Conservation (phyloP, 2,797 vertebrate genomes). For the Cirrhinus mrigala region DNA sequence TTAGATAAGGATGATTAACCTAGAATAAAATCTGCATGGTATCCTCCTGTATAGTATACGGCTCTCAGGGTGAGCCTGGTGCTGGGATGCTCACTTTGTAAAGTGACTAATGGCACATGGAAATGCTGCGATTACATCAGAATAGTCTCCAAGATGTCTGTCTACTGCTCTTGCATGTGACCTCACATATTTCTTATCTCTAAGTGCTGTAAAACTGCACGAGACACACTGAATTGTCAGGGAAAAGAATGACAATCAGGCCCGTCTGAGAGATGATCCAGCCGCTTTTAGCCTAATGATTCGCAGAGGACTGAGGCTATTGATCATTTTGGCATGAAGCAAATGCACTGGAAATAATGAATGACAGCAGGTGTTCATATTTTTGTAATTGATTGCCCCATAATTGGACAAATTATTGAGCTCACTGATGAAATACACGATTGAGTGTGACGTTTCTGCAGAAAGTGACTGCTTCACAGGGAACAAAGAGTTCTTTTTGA, state of each 20-base stretch:
- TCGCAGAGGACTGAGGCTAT: conserved; percentile 60
- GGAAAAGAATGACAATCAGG: conserved; percentile 49
- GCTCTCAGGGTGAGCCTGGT: conserved; percentile 25
- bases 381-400: conserved; percentile 75
- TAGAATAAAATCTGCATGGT: conserved; percentile 51
- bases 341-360: conserved; percentile 69
- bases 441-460: conserved; percentile 62
- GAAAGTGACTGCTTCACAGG: conserved; percentile 67
- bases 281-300: conserved; percentile 64
- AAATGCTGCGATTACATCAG: conserved; percentile 34
- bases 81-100: conserved; percentile 35
- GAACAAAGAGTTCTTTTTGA: conserved; percentile 59
- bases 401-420: conserved; percentile 79
- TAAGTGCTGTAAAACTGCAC: conserved; percentile 46
- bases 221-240: conserved; percentile 57
- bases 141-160: conserved; percentile 54
- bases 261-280: conserved; percentile 46
- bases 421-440: conserved; percentile 71
- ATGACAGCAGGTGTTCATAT: conserved; percentile 76
- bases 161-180: conserved; percentile 48
- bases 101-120: conserved; percentile 40
- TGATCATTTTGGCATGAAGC: conserved; percentile 64
- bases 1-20: conserved; percentile 69
- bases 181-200: conserved; percentile 38
- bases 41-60: conserved; percentile 50